A percentile compares a stretch with the other conserved stretches of the same genome.
Conservation (phyloP, 2,113 vertebrate genomes). For the Triplophysa rosa region DNA sequence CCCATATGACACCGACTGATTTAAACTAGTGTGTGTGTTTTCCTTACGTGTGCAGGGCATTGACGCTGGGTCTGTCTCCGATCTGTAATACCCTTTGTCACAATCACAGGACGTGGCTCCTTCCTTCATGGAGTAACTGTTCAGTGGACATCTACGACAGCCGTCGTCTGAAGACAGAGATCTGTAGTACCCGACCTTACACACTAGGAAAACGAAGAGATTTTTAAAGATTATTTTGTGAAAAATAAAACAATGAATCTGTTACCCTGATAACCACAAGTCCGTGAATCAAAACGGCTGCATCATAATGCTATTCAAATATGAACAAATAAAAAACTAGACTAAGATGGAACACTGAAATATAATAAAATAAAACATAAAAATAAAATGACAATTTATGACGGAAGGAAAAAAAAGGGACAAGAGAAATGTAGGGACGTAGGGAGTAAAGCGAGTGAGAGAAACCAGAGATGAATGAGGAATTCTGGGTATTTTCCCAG, state of each 20-base stretch:
- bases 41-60: constrained; percentile 92
- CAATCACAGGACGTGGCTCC: constrained; percentile 92
- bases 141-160: constrained; percentile 92
- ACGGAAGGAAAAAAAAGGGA: neutral
- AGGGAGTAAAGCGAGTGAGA: neutral
- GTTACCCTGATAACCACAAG: neutral
- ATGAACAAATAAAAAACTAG: neutral
- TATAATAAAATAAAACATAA: neutral
- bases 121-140: constrained; percentile 94
- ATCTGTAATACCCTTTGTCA: constrained; percentile 91
- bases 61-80: constrained; percentile 88
- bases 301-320: neutral
- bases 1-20: too few relatives aligned
- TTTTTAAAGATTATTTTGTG: neutral
- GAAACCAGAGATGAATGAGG: constrained; percentile 29
- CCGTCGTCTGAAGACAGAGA: constrained; percentile 85
- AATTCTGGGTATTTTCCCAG: constrained; percentile 39
- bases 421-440: neutral
- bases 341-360: neutral
- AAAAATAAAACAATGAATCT: neutral
- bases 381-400: neutral
- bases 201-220: constrained; percentile 75
- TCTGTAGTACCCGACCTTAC: constrained; percentile 95
- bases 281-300: neutral
- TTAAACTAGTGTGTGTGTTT: neutral